Base-by-base conservation (phyloP, 2,797 vertebrate genomes). In the Etheostoma nigrum region DNA sequence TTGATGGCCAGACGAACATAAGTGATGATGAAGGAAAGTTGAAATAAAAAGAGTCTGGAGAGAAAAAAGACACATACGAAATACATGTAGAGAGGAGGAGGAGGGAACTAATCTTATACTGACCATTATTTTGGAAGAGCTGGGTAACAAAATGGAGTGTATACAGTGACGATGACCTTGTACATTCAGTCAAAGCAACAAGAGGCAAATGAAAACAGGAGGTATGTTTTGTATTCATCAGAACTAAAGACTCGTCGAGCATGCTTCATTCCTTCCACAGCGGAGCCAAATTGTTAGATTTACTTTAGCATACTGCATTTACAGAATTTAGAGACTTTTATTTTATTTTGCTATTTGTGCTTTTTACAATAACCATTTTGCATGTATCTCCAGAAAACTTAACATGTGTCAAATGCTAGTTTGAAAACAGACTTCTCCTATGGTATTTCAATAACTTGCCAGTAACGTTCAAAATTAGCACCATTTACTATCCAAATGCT, bases 111-210 rank as follows among this genome's bases (percentile, higher is more conserved):
- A 51, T 51, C 14, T 45, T 52, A 67, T 51, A 25, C 47, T 73
- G 30, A 74, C 72, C 55, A 66, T 44, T 57, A 47, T 45, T 4
- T 53, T 1, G 66, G 61, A 49, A 51, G 14, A 54, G 9, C 5
- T 25, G 30, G 18, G 9, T 40, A 70, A 49, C 8, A 14, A 74
- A 40, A 53, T 33, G n/a, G 54, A 14, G 5, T 55, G 18, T 48
- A 58, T 71, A 52, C 1, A 14, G 52, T 59, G 64, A 74, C 11
- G 15, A 58, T 88, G 79, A 82, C 83, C 79, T 82, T 76, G 52
- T 27, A 42, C 42, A 66, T 74, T 69, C n/a, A 80, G 47, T 86
- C 72, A 68, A 51, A 86, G 74, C 72, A 85, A 65, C 59, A 47
- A 49, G 42, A 81, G 49, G 44, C 21, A 63, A 66, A 66, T 58